Evolutionary conservation across 2,113 vertebrate species (phyloP), one percentile per base, ranked within the genome.

Genomic region (Hippocampus zosterae): DNA sequence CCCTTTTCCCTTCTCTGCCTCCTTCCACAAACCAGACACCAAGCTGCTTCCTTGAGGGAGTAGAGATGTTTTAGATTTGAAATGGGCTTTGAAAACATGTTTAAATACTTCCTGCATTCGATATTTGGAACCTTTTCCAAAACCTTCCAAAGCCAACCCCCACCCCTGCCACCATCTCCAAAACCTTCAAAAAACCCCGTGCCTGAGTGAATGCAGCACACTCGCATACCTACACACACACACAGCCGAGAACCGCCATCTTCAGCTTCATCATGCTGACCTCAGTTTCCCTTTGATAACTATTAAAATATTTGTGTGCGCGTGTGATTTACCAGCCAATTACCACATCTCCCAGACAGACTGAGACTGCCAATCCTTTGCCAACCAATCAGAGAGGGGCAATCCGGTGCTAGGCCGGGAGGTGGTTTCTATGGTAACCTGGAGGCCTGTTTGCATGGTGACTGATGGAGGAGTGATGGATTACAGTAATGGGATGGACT

Each of bases 401-500:
- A 90, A 86, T 86, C 88, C 91, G 90, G 84, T 90, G 80, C 91
- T 87, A 80, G 90, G 91, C 93, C 89, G 83, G 63, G 91, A 92
- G 92, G 91, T 92, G 93, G 94, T 95, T 93, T 91, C 92, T 88
- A 89, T 92, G 92, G 92, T 85, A 92, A 95, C 92, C 81, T 83
- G 75, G 76, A 85, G 91, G 85, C 79, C 92, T 92, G 92, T 93
- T 93, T 86, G 86, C 90, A 92, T 91, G 85, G 91, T 90, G 88
- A 88, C 86, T 92, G 92, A 91, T 92, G 92, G 90, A 83, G 89
- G 89, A 81, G 85, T 92, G 92, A 92, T 92, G 91, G 92, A 91
- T 91, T 92, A 92, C 87, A 85, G 90, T 91, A 91, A 92, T 92
- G 90, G 91, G 89, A 86, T 90, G 88, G 81, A 84, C 79, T 82